Conservation (phyloP, 2,888 invertebrate genomes). For the Celastrina argiolus region DNA sequence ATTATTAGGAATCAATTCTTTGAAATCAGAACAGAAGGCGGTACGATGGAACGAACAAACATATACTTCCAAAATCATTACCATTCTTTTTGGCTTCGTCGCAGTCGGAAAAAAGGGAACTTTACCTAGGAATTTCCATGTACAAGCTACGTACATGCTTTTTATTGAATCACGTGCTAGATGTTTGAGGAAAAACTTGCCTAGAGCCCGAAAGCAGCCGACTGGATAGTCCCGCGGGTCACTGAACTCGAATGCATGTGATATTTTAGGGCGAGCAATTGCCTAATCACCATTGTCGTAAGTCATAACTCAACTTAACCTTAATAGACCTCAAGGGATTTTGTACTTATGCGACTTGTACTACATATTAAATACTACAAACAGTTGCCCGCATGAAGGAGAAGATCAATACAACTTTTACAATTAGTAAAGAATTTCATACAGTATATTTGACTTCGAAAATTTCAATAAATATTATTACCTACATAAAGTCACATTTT, state of each 20-base stretch:
- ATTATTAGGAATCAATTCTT: no score
- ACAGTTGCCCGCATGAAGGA: no score
- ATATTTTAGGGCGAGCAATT: conserved; percentile 9
- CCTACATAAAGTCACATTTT: no score
- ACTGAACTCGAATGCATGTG: conserved; percentile 4
- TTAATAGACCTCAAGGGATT: not conserved
- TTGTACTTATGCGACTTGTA: not conserved
- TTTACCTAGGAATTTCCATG: not conserved
- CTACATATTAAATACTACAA: not conserved
- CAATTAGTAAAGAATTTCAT: no score
- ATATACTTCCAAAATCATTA: no score
- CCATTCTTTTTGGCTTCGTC: no score
- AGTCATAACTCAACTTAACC: not conserved
- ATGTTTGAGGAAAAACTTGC: not conserved
- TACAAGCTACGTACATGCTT: not conserved
- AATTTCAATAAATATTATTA: not conserved
- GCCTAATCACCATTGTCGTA: conserved; percentile 4
- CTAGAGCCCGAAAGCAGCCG: not conserved
- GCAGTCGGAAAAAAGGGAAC: no score
- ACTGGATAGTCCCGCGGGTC: not conserved
- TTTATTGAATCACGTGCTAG: not conserved
- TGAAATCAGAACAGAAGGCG: no score
- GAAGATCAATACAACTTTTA: no score
- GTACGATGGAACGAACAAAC: no score
- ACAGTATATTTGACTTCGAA: not conserved